Evolutionary conservation across 1,140 invertebrate species (phyloP), one percentile per base, ranked within the genome.

Genomic region (Rhysida immarginata): DNA sequence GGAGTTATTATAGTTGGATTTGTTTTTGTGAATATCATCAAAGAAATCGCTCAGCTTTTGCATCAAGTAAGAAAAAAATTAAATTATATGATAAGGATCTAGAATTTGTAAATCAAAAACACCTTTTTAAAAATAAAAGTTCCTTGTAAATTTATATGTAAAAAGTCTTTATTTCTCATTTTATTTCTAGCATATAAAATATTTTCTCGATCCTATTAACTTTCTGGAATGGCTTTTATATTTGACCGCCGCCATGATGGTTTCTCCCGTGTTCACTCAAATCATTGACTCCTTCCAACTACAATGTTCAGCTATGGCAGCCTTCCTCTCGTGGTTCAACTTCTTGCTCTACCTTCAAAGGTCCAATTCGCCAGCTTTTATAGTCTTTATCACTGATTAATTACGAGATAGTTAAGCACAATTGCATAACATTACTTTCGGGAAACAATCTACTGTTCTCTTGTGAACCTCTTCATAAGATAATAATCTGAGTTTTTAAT

Each of bases 241-340:
- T 67, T 65, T 79, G 21, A 75, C 78, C 0, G 75, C 82, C 0
- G 69, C 78, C 52, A 67, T 81, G n/a, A 83, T 83, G 80, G 74
- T 80, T 1, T 63, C 72, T 2, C 77, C 75, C 43, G 68, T 76
- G 3, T 75, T 76, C 65, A 64, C 69, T 57, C 69, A 68, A 2
- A 29, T 60, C 50, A 66, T 81, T 2, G 78, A 83, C 65, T 80
- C 80, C 62, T 83, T 59, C 27, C 55, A 56, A 5, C 20, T 56
- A 24, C 64, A 83, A 2, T 81, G 79, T 23, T 81, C 83, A 1
- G 80, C 87, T 1, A 71, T 90, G 1, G 82, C 85, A 0, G 80
- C 87, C 0, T 92, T 92, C 65, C 66, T 91, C 2, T 81, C 84
- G 41, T 93, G 89, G 88, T 88, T 92, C 61, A 84, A 87, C 61